phyloP scores from a whole-genome alignment of 2,888 invertebrate species.

The Metacarcinus magister region DNA sequence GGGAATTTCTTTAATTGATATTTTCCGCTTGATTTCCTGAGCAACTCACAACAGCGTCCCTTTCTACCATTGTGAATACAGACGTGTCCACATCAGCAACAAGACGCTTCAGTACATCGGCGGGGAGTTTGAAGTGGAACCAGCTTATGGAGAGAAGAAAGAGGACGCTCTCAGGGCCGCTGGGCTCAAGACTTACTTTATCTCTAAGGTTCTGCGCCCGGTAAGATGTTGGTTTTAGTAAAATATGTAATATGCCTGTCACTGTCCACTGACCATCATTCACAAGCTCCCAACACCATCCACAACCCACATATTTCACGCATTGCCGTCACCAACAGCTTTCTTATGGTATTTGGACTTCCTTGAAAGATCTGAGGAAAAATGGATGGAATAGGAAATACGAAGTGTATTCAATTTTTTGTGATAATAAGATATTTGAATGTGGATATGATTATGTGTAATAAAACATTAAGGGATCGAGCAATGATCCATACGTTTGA shows the following conservation, averaged over 20 bases:
- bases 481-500: too few species aligned
- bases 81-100: constrained; percentile 96
- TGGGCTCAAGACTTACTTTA: constrained; percentile 96
- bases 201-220: constrained; percentile 93
- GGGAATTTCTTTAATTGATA: not conserved
- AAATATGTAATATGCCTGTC: not conserved
- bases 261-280: too few species aligned
- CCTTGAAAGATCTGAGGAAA: too few species aligned
- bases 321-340: too few species aligned
- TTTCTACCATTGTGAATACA: constrained; percentile 85
- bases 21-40: not conserved
- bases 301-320: too few species aligned
- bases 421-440: too few species aligned
- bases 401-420: too few species aligned
- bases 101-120: constrained; percentile 93
- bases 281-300: too few species aligned
- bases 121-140: constrained; percentile 96
- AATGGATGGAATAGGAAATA: too few species aligned
- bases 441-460: too few species aligned
- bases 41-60: not conserved
- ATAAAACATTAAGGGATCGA: too few species aligned
- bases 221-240: constrained; percentile 83
- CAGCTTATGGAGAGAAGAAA: constrained; percentile 94
- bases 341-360: too few species aligned
- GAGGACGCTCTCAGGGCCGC: constrained; percentile 95